A percentile compares a stretch with the other conserved stretches of the same genome.
These are phyloP conservation scores for Dromiciops gliroides DNA, from an alignment of 2,113 vertebrate genomes.

Conservation along the genomic window DNA sequence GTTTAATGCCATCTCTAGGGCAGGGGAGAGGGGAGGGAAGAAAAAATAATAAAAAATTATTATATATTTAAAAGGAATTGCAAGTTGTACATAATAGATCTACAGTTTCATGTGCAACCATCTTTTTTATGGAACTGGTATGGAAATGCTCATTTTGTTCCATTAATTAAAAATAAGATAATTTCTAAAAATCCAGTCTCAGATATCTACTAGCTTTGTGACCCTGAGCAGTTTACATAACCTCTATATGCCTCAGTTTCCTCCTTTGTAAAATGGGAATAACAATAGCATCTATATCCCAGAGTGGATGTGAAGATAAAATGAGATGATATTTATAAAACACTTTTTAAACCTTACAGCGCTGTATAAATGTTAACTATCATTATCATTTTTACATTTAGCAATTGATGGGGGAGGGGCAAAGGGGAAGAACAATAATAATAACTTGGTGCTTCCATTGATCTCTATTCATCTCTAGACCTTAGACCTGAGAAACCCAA, in stretches of 20 bases:
- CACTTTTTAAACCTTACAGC: background rate
- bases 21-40: too few species aligned
- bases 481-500: background rate
- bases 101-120: too few species aligned
- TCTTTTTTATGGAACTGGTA: too few species aligned
- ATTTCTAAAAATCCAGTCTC: background rate
- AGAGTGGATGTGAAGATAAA: background rate
- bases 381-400: background rate
- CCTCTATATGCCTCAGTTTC: background rate
- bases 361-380: background rate
- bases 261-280: background rate
- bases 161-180: too few species aligned
- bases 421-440: background rate
- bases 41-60: too few species aligned
- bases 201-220: background rate
- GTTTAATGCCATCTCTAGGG: too few species aligned
- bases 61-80: too few species aligned
- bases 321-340: background rate
- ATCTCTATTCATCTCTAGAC: background rate
- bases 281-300: background rate
- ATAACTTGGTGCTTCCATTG: background rate
- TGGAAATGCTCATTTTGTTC: too few species aligned
- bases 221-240: background rate
- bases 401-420: background rate
- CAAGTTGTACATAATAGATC: too few species aligned